Conservation (phyloP, 1,140 invertebrate genomes). For the Drosophila nikananu region DNA sequence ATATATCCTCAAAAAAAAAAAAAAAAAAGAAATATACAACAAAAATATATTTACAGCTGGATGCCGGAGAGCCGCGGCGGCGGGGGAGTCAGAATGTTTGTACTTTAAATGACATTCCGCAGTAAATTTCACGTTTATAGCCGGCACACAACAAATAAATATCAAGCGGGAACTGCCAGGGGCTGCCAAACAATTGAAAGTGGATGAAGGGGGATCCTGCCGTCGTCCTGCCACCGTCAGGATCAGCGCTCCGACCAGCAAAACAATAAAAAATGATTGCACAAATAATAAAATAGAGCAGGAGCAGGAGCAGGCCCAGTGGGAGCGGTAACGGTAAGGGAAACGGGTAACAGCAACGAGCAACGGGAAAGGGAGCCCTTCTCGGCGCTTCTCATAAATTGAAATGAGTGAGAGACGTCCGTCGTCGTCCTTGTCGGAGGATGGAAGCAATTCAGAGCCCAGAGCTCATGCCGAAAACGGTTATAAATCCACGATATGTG, state of each 20-base stretch:
- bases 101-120: slow-evolving; percentile 83
- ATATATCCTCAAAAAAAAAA: slow-evolving; percentile 41
- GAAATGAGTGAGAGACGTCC: slow-evolving; percentile 46
- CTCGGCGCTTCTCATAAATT: slow-evolving; percentile 49
- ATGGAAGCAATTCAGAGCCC: slow-evolving; percentile 32
- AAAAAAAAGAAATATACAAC: slow-evolving; percentile 9
- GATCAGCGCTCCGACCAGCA: slow-evolving; percentile 41
- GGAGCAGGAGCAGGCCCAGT: neutral
- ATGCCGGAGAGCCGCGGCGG: neutral
- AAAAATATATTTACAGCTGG: slow-evolving; percentile 6
- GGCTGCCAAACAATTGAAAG: slow-evolving; percentile 49
- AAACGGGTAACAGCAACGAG: neutral
- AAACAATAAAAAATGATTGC: slow-evolving; percentile 65
- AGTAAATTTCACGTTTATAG: slow-evolving; percentile 84
- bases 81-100: slow-evolving; percentile 59
- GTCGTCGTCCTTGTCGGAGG: slow-evolving; percentile 14
- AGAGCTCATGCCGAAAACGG: slow-evolving; percentile 17
- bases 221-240: slow-evolving; percentile 29
- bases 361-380: slow-evolving; percentile 12
- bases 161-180: slow-evolving; percentile 46
- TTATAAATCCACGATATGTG: slow-evolving; percentile 47
- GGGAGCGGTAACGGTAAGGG: neutral
- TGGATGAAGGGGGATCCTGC: slow-evolving; percentile 26
- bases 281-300: slow-evolving; percentile 47
- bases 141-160: slow-evolving; percentile 82